Conservation (phyloP, 2,797 vertebrate species). For the Staurois parvus region DNA sequence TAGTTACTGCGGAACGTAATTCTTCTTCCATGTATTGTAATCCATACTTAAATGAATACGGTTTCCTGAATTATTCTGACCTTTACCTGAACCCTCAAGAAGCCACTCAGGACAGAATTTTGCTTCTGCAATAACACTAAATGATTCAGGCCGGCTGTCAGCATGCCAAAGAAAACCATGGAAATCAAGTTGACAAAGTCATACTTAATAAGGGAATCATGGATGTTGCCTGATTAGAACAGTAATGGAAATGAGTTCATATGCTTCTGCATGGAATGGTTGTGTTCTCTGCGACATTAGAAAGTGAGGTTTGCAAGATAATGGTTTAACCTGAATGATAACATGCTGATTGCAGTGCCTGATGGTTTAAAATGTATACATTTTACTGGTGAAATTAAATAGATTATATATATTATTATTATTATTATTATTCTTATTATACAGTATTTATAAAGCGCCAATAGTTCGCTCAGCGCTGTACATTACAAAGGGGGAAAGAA, state of each 20-base stretch:
- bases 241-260: constrained; percentile 43
- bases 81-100: constrained; percentile 48
- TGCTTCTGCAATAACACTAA: constrained; percentile 35
- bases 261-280: constrained; percentile 36
- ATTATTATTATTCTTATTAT: too few species aligned
- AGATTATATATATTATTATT: too few species aligned
- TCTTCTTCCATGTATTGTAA: neutral
- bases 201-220: constrained; percentile 10
- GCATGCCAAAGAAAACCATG: constrained; percentile 38
- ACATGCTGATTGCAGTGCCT: neutral
- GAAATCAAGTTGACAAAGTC: constrained; percentile 50
- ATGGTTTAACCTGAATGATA: neutral
- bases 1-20: neutral
- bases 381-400: too few species aligned
- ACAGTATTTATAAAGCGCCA: too few species aligned
- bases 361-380: neutral
- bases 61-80: constrained; percentile 10
- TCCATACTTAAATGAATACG: neutral
- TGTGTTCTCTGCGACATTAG: constrained; percentile 9
- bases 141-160: constrained; percentile 46
- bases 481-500: too few species aligned
- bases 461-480: too few species aligned
- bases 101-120: constrained; percentile 2
- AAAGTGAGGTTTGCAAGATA: neutral
- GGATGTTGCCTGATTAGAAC: constrained; percentile 30